Evolutionary conservation across 1,140 invertebrate species (phyloP).

Genomic region (Drosophila serrata): DNA sequence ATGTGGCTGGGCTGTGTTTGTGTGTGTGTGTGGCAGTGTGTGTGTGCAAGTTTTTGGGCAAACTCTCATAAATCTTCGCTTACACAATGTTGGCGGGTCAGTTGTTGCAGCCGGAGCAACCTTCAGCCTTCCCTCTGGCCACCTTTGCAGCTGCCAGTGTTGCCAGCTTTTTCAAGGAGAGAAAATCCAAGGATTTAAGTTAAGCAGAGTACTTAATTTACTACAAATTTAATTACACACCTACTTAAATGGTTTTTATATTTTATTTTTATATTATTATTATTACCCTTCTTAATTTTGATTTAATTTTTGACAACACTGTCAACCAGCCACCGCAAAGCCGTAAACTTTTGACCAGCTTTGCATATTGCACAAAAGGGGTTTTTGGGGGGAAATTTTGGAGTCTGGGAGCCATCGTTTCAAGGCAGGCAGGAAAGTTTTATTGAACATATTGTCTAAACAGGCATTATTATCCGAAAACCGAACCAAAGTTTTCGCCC

Average conservation of each 20-base stretch:
- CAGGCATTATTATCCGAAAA: constrained; percentile 50
- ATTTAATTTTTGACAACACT: constrained; percentile 4
- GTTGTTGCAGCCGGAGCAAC: constrained; percentile 34
- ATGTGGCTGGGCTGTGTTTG: constrained; percentile 20
- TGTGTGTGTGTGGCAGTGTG: not conserved
- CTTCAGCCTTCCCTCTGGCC: constrained; percentile 4
- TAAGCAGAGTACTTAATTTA: not conserved
- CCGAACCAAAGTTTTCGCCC: constrained; percentile 23
- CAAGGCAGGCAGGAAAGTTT: constrained; percentile 58
- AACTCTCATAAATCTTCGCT: constrained; percentile 82
- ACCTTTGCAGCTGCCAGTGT: constrained; percentile 17
- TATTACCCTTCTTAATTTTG: not conserved
- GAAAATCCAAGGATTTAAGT: not conserved
- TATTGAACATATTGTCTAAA: constrained; percentile 80
- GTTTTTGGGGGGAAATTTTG: not conserved
- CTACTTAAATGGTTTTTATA: not conserved
- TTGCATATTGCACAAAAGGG: constrained; percentile 40
- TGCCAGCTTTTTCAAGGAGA: not conserved
- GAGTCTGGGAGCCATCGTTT: not conserved
- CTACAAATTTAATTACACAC: not conserved
- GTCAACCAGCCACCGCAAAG: constrained; percentile 1
- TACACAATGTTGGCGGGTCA: constrained; percentile 84
- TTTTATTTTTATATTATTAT: not conserved
- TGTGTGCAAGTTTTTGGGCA: constrained; percentile 63
- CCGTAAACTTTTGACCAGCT: constrained; percentile 56